phyloP scores from a whole-genome alignment of 2,797 vertebrate genomes.

The Neosilurus mollespiculum region DNA sequence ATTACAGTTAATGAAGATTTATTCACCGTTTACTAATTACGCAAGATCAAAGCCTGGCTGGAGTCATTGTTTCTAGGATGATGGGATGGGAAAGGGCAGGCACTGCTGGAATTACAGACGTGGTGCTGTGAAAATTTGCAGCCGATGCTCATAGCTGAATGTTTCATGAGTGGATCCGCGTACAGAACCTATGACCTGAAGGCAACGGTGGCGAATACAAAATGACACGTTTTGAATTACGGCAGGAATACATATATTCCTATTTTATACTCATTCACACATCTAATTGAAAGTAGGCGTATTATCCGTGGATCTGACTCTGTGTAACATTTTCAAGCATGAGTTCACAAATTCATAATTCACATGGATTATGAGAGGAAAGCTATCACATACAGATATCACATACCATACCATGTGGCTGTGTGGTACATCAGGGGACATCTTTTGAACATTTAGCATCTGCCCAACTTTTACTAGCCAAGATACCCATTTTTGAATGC shows the following conservation, averaged over 20 bases:
- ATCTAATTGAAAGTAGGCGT: too few species aligned
- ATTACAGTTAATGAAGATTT: constrained; percentile 70
- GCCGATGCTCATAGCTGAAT: neutral
- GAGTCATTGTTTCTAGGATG: constrained; percentile 52
- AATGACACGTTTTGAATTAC: neutral
- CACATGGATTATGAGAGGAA: neutral
- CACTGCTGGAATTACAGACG: constrained; percentile 14
- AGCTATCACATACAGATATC: neutral
- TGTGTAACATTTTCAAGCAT: neutral
- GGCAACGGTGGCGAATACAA: neutral
- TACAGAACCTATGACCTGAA: neutral
- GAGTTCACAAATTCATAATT: too few species aligned
- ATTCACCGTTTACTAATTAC: constrained; percentile 69
- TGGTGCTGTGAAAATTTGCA: neutral
- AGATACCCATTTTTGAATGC: too few species aligned
- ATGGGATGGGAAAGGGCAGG: constrained; percentile 26
- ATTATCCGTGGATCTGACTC: neutral
- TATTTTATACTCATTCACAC: neutral
- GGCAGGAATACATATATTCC: neutral
- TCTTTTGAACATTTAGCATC: neutral
- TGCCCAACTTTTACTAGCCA: neutral
- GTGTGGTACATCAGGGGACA: neutral
- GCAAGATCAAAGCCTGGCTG: constrained; percentile 64
- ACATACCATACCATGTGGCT: neutral
- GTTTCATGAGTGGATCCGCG: neutral